Evolutionary conservation across 2,797 vertebrate species (phyloP).

Genomic region (Enteromius thamalakanensis): DNA sequence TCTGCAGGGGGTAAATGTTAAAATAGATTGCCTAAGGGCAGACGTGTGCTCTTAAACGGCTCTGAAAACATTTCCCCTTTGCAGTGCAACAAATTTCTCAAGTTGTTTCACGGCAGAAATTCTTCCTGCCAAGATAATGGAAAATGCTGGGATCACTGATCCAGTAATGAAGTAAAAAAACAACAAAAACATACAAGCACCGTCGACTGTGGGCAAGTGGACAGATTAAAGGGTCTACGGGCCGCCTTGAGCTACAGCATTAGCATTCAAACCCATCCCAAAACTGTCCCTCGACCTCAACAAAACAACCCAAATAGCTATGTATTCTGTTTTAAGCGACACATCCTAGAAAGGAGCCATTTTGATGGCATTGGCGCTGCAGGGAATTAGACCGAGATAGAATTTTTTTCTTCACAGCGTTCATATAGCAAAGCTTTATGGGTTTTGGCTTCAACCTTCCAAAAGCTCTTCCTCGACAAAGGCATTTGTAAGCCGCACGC

Average conservation of each 20-base stretch:
- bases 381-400: conserved; percentile 49
- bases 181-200: neutral
- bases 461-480: conserved; percentile 32
- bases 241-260: conserved; percentile 56
- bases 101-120: conserved; percentile 52
- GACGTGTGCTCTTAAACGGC: conserved; percentile 22
- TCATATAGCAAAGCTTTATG: conserved; percentile 35
- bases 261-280: conserved; percentile 49
- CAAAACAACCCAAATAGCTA: conserved; percentile 43
- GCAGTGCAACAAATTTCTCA: conserved; percentile 44
- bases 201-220: conserved; percentile 31
- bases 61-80: conserved; percentile 47
- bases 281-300: conserved; percentile 28
- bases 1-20: conserved; percentile 41
- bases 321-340: conserved; percentile 49
- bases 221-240: conserved; percentile 18
- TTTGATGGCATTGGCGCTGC: conserved; percentile 5
- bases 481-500: conserved; percentile 45
- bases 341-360: conserved; percentile 34
- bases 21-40: conserved; percentile 25
- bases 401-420: conserved; percentile 12
- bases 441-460: conserved; percentile 27
- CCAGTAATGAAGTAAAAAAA: conserved; percentile 40
- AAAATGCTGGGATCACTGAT: conserved; percentile 43
- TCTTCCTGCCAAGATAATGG: conserved; percentile 52